Percentiles rank a stretch among this genome's conserved stretches.
These are phyloP conservation scores for Nasonia giraulti DNA, from an alignment of 1,140 invertebrate species.

Conservation along the genomic window DNA sequence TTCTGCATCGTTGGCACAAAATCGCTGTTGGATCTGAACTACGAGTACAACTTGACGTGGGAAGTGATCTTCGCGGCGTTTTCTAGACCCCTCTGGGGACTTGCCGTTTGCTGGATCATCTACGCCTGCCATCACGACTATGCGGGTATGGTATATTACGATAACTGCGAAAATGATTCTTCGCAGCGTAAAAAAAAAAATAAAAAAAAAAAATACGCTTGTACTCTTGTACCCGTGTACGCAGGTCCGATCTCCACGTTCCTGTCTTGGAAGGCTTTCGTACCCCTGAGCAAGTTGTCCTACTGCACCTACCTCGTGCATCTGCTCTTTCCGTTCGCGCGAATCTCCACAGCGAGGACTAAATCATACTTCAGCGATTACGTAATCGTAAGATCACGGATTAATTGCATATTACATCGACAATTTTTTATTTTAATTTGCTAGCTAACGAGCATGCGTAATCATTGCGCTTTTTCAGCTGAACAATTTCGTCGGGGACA, in stretches of 20 bases:
- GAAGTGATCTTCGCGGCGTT: neutral
- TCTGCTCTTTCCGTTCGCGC: conserved; percentile 50
- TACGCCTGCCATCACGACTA: neutral
- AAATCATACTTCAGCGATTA: conserved; percentile 35
- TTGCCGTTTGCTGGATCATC: conserved; percentile 11
- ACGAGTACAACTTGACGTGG: neutral
- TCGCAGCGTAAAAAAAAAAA: neutral
- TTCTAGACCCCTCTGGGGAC: conserved; percentile 2
- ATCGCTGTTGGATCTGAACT: neutral
- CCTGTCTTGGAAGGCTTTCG: conserved; percentile 75
- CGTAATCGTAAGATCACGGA: conserved; percentile 20
- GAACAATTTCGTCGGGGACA: neutral
- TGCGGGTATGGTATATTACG: neutral
- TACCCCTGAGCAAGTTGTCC: conserved; percentile 76
- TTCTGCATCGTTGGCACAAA: neutral
- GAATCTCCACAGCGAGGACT: conserved; percentile 16
- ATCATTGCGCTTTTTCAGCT: conserved; percentile 31
- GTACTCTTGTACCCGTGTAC: conserved; percentile 21
- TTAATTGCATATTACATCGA: neutral
- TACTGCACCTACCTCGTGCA: conserved; percentile 78
- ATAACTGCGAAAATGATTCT: neutral
- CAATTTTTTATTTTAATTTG: neutral
- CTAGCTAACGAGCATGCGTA: neutral
- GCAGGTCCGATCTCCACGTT: conserved; percentile 74
- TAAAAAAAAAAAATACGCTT: neutral